Evolutionary conservation across 2,888 invertebrate genomes (phyloP).

Genomic region (Drosophila monieri): DNA sequence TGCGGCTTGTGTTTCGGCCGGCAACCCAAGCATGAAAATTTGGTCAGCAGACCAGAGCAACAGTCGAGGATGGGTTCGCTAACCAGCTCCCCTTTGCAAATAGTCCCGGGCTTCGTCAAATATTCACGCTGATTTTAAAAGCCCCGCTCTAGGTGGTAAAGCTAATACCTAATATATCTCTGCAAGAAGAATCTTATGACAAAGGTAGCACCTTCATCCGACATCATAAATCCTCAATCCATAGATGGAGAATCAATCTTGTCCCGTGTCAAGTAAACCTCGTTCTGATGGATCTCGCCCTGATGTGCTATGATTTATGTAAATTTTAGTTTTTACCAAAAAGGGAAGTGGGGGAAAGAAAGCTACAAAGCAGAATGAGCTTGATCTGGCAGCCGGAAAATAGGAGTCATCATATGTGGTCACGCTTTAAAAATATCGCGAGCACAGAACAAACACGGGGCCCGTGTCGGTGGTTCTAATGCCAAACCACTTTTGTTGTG

Average conservation of each 20-base stretch:
- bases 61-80: conserved; percentile 38
- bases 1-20: conserved; percentile 56
- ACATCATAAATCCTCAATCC: background rate
- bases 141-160: background rate
- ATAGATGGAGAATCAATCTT: background rate
- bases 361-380: background rate
- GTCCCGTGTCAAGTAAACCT: background rate
- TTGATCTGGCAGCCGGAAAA: conserved; percentile 21
- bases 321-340: background rate
- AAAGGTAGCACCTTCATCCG: background rate
- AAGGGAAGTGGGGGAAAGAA: background rate
- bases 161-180: background rate
- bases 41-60: conserved; percentile 62
- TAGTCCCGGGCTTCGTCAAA: background rate
- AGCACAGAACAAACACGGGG: conserved; percentile 23
- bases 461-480: conserved; percentile 27
- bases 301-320: background rate
- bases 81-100: conserved; percentile 3
- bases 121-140: conserved; percentile 2
- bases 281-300: background rate
- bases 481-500: conserved; percentile 31
- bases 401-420: conserved; percentile 48
- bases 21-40: conserved; percentile 71
- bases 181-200: background rate
- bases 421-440: conserved; percentile 74